phyloP scores from a whole-genome alignment of 2,113 vertebrate genomes.

The Sander lucioperca region DNA sequence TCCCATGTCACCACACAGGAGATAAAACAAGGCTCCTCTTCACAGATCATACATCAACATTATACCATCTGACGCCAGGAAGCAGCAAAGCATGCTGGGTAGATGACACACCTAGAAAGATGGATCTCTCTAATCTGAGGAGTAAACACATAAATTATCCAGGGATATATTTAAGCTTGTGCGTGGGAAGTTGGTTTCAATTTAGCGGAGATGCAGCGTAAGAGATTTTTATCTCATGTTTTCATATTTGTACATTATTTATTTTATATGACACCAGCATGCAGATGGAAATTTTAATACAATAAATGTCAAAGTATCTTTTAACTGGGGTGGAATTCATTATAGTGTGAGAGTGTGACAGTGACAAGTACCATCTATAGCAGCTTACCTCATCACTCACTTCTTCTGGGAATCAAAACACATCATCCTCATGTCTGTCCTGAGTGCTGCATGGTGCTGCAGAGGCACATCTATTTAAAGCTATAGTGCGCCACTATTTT shows the following conservation, averaged over 20 bases:
- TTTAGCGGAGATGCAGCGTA: constrained; percentile 29
- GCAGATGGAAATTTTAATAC: not conserved
- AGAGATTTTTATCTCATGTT: constrained; percentile 4
- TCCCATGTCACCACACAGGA: constrained; percentile 74
- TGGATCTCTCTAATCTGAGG: constrained; percentile 66
- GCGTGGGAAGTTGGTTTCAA: constrained; percentile 30
- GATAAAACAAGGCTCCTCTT: constrained; percentile 77
- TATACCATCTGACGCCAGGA: constrained; percentile 72
- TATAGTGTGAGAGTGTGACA: not conserved
- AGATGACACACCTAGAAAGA: constrained; percentile 71
- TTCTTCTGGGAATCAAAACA: constrained; percentile 48
- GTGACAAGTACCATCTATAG: constrained; percentile 30
- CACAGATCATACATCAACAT: constrained; percentile 83
- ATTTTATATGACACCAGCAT: constrained; percentile 7
- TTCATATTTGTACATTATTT: constrained; percentile 16
- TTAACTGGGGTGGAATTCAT: constrained; percentile 29
- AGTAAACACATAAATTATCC: constrained; percentile 70
- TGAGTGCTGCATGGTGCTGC: not conserved
- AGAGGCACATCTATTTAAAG: not conserved
- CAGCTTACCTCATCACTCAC: constrained; percentile 25
- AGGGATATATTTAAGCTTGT: constrained; percentile 27
- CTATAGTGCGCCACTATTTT: too few species aligned
- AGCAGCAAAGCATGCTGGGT: constrained; percentile 76
- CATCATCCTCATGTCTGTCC: constrained; percentile 31
- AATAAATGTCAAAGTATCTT: not conserved